Base-by-base conservation (phyloP, 2,797 vertebrate species). In the Malurus splendens region DNA sequence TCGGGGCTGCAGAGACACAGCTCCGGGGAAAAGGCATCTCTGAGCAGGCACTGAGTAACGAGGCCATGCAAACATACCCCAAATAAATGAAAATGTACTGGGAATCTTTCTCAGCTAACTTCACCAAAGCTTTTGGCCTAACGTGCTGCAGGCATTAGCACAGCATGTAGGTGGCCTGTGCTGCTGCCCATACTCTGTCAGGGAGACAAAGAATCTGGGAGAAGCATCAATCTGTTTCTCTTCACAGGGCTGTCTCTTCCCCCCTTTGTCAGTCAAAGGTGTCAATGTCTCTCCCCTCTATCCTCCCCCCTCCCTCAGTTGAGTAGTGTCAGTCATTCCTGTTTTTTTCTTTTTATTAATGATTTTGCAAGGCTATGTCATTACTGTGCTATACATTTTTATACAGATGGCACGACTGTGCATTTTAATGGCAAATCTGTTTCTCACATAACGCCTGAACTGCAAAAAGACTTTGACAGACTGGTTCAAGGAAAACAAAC, bases 401-500 rank as follows among this genome's bases (percentile, higher is more conserved):
- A 97, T 97, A 97, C 97, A 97, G 97, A 97, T 97, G 97, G 97
- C 97, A 97, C 97, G 97, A 97, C 97, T 97, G 97, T 97, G 97
- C 97, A 97, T 97, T 97, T 97, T 97, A 97, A 97, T 97, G 97
- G 97, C 97, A 97, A 97, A 97, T 97, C 97, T 97, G 97, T 97
- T 97, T 97, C 97, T 97, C 97, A 97, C 97, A 97, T 97, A 97
- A 97, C 97, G 97, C 97, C 97, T 97, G 97, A 97, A 97, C 97
- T 97, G 97, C 97, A 97, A 97, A 97, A 97, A 97, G 97, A 97
- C 97, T 97, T 97, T 97, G 97, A 97, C 97, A 97, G 97, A 97
- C 97, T 97, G 97, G 97, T 97, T 97, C 97, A 97, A 97, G 96
- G 97, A 97, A 97, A 97, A 97, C 97, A 97, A 97, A 97, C 97